phyloP scores from a whole-genome alignment of 1,140 invertebrate genomes.

The Bombus haemorrhoidalis region DNA sequence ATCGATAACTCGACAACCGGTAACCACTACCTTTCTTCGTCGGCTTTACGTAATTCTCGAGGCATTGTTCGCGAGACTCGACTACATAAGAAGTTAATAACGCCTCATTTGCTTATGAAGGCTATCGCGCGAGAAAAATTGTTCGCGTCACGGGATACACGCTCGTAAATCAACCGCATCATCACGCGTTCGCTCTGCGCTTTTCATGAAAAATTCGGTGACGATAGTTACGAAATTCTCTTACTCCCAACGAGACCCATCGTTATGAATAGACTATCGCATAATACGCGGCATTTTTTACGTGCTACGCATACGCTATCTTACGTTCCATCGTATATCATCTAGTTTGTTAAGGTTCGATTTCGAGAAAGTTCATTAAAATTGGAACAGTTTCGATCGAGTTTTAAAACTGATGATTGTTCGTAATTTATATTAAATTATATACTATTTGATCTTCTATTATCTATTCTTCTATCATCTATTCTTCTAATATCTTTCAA shows the following conservation, averaged over 20 bases:
- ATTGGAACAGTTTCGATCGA: too few relatives aligned
- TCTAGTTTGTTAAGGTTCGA: too few relatives aligned
- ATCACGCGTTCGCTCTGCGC: not conserved
- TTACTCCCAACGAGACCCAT: too few relatives aligned
- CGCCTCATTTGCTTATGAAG: slow-evolving; percentile 39
- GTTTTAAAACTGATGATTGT: too few relatives aligned
- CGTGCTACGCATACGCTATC: too few relatives aligned
- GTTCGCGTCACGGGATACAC: slow-evolving; percentile 32
- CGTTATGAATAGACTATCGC: not conserved
- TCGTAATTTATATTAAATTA: too few relatives aligned
- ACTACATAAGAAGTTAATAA: slow-evolving; percentile 49
- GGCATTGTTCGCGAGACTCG: slow-evolving; percentile 23
- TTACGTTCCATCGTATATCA: too few relatives aligned
- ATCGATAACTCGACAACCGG: slow-evolving; percentile 60
- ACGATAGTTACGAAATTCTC: not conserved
- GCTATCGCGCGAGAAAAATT: slow-evolving; percentile 41
- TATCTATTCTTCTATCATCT: too few relatives aligned
- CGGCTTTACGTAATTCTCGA: slow-evolving; percentile 47
- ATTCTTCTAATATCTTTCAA: too few relatives aligned
- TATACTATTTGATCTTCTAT: too few relatives aligned
- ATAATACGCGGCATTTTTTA: too few relatives aligned
- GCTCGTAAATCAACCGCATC: slow-evolving; percentile 40
- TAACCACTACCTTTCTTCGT: slow-evolving; percentile 40
- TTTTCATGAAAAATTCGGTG: slow-evolving; percentile 25
- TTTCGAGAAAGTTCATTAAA: too few relatives aligned